phyloP scores from a whole-genome alignment of 2,797 vertebrate genomes.

The Rhinella marina region DNA sequence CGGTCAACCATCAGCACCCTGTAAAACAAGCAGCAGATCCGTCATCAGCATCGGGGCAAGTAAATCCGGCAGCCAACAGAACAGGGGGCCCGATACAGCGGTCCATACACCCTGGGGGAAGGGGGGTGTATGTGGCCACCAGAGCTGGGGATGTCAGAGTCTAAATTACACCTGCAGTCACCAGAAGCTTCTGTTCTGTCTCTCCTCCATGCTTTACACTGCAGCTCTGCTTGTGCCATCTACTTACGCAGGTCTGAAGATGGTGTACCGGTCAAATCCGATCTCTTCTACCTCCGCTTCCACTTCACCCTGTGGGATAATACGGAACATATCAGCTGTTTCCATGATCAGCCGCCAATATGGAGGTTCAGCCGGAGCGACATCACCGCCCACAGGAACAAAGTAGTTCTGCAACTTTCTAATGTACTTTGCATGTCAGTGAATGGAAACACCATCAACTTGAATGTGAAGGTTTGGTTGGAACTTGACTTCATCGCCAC shows the following conservation, averaged over 20 bases:
- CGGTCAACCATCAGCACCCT: slow-evolving; percentile 76
- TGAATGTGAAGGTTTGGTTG: background rate
- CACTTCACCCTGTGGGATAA: slow-evolving; percentile 66
- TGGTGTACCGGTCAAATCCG: slow-evolving; percentile 76
- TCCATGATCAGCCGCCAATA: background rate
- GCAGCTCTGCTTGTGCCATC: background rate
- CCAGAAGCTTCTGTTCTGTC: no score
- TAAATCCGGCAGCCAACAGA: no score
- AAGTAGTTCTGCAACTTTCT: background rate
- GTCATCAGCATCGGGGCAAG: no score
- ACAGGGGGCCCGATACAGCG: no score
- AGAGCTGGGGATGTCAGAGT: no score
- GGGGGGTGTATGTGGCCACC: no score
- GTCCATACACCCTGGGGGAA: no score
- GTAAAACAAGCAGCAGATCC: background rate
- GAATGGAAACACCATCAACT: no score
- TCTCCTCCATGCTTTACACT: background rate
- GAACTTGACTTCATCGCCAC: background rate
- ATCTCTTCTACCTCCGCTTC: slow-evolving; percentile 69
- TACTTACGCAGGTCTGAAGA: slow-evolving; percentile 85
- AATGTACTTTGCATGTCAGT: no score
- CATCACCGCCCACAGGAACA: background rate
- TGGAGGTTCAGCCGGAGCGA: background rate
- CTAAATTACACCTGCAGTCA: no score
- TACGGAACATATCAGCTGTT: background rate